A percentile compares a stretch with the other conserved stretches of the same genome.
Conservation (phyloP, 2,113 vertebrate genomes). For the Clinocottus analis region DNA sequence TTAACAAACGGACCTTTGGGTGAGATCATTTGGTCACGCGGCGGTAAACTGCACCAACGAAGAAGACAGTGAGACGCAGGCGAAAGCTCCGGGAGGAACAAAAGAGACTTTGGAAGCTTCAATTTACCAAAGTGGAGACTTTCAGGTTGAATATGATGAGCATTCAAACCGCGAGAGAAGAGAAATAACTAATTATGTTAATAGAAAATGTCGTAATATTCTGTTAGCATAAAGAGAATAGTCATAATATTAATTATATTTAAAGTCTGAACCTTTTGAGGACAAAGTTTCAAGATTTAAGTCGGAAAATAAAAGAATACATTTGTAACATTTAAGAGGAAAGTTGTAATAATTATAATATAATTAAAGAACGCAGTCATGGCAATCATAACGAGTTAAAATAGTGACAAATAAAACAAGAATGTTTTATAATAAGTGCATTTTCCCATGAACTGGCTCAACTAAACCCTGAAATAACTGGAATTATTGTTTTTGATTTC, state of each 20-base stretch:
- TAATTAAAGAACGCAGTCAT: background rate
- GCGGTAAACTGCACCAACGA: background rate
- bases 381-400: background rate
- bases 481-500: background rate
- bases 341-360: background rate
- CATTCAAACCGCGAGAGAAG: background rate
- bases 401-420: background rate
- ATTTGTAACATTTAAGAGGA: background rate
- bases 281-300: background rate
- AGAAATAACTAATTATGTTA: background rate
- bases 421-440: background rate
- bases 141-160: background rate
- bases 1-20: background rate
- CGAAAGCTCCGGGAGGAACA: constrained; percentile 1
- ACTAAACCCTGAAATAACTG: background rate
- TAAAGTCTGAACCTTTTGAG: background rate
- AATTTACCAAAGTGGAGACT: constrained; percentile 9
- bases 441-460: background rate
- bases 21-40: background rate
- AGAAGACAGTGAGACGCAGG: background rate
- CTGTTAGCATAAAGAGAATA: background rate
- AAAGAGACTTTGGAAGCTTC: background rate
- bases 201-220: background rate
- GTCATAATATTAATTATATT: background rate
- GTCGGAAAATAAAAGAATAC: background rate